These are phyloP conservation scores for Cephalopachus bancanus DNA, from an alignment of 2,797 vertebrate genomes.

Conservation along the genomic window DNA sequence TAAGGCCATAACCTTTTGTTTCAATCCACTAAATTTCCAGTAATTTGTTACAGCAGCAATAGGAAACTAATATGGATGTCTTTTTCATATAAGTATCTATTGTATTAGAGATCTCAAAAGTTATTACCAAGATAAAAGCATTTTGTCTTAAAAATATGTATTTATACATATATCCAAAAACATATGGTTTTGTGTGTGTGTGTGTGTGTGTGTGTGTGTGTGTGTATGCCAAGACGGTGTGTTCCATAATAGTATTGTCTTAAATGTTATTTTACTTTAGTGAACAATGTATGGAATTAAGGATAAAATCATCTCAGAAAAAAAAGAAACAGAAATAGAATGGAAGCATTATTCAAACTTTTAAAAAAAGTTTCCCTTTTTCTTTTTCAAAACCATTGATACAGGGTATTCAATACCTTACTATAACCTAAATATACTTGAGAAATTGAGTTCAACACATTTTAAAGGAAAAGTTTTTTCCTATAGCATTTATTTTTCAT, in stretches of 20 bases:
- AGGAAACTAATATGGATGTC: neutral
- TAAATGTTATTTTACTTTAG: neutral
- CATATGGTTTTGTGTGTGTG: neutral
- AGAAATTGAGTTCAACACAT: neutral
- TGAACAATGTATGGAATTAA: neutral
- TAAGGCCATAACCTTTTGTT: neutral
- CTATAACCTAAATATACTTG: neutral
- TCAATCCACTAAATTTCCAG: neutral
- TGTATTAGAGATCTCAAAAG: neutral
- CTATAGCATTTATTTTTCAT: neutral
- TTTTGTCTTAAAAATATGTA: neutral
- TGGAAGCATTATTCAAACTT: neutral
- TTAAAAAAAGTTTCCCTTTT: neutral
- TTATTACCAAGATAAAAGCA: neutral
- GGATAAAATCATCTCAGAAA: constrained; percentile 9
- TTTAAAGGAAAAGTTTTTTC: neutral
- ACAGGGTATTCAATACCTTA: neutral
- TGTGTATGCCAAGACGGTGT: neutral
- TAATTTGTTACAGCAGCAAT: neutral
- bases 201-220: too few species aligned
- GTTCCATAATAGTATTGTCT: neutral
- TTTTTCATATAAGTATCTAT: neutral
- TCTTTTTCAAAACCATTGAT: neutral
- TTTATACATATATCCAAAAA: neutral
- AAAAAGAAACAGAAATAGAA: neutral